Conservation (phyloP, 2,113 vertebrate species). For the Chiloscyllium plagiosum region DNA sequence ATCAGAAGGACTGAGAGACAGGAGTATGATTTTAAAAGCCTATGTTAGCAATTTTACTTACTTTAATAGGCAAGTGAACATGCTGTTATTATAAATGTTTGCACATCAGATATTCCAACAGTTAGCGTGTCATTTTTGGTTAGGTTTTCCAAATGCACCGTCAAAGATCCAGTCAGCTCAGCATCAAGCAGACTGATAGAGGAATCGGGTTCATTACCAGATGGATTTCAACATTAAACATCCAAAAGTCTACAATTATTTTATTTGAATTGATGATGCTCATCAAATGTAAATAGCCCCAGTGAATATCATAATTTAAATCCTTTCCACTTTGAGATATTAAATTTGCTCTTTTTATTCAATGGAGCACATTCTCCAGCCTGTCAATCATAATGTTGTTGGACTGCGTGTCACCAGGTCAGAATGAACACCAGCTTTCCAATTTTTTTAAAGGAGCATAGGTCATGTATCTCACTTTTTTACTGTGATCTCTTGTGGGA, state of each 20-base stretch:
- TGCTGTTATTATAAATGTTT: constrained; percentile 9
- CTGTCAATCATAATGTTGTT: constrained; percentile 24
- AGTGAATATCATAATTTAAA: not conserved
- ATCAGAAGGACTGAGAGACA: not conserved
- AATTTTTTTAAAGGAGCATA: not conserved
- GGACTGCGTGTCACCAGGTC: not conserved
- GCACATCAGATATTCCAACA: not conserved
- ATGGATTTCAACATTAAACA: not conserved
- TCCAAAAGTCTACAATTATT: not conserved
- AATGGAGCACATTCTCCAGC: not conserved
- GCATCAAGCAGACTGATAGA: not conserved
- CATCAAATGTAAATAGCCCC: not conserved
- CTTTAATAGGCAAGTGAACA: constrained; percentile 19
- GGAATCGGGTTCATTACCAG: not conserved
- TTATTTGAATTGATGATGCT: constrained; percentile 22
- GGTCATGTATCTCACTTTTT: not conserved
- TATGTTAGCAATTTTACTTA: not conserved
- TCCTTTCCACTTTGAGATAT: constrained; percentile 7
- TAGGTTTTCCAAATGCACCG: not conserved
- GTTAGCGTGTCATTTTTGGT: constrained; percentile 13
- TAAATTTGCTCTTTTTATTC: not conserved
- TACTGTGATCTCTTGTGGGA: not conserved
- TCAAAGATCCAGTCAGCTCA: not conserved
- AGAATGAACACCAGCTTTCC: not conserved
- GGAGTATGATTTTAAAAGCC: constrained; percentile 33